Base-by-base conservation (phyloP, 2,797 vertebrate species). In the Epinephelus awoara region DNA sequence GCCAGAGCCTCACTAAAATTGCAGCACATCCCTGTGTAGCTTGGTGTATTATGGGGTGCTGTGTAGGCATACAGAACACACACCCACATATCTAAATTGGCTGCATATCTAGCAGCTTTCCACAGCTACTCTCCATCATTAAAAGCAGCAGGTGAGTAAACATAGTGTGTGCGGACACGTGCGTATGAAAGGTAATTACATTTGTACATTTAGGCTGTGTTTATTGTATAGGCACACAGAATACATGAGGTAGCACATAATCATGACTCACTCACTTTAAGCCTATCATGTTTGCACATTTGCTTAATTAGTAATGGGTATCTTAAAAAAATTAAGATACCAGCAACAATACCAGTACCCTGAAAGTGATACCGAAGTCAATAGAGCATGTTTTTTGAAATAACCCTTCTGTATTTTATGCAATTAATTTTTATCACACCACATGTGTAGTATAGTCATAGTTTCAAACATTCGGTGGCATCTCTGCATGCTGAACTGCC, bases 251-350 rank as follows among this genome's bases (percentile, higher is more conserved):
- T 72, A 44, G 66, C 58, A 83, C 79, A 77, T 10, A 84, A 46
- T 57, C 17, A 6, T 4, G 49, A 68, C 21, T 52, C 58, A 23
- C 40, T 72, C 54, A 25, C 62, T 70, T 72, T 73, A 29, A 61
- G 56, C 15, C 52, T 50, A 67, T 88, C 42, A 38, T 75, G 50
- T 80, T 83, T 79, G 25, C 63, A 75, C 55, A 67, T 84, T 84
- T 29, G 42, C 46, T 85, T 51, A 1, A 12, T 29, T 29, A 29
- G 27, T 29, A 29, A 29, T 6, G 5, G 27, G 27, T 29, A 29
- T 29, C 27, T 29, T 29, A 29, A 29, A 29, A 29, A 3, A 12
- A 42, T 3, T 42, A 42, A 8, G 7, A 34, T 34, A 34, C 34
- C 7, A 34, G 34, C 12, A 10, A 12, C 40, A 42, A 42, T 42